Conservation (phyloP, 2,888 invertebrate genomes). For the Calameuta idolon region DNA sequence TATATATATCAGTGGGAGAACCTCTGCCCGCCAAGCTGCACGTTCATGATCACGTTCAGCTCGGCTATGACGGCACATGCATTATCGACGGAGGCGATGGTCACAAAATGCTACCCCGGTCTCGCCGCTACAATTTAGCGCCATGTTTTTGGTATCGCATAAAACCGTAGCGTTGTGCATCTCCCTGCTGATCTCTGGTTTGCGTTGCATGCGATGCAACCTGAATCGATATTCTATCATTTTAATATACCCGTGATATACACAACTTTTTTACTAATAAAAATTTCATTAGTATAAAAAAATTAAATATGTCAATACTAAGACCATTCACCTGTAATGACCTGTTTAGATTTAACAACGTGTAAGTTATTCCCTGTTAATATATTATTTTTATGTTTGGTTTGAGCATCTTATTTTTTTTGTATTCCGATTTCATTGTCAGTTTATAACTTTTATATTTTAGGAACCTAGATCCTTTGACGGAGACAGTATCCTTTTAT, state of each 20-base stretch:
- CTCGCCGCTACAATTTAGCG: too few species aligned
- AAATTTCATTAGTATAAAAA: not conserved
- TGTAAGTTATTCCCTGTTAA: slow-evolving; percentile 74
- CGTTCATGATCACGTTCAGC: too few species aligned
- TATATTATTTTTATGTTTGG: slow-evolving; percentile 17
- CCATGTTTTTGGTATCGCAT: too few species aligned
- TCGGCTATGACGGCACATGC: too few species aligned
- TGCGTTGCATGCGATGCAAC: too few species aligned
- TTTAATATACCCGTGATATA: not conserved
- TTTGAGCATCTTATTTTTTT: slow-evolving; percentile 19
- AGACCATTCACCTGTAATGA: slow-evolving; percentile 94
- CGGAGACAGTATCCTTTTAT: slow-evolving; percentile 83
- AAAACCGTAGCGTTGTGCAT: too few species aligned
- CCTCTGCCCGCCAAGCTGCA: too few species aligned
- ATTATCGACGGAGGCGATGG: too few species aligned
- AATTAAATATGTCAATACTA: slow-evolving; percentile 83
- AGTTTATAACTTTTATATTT: slow-evolving; percentile 54
- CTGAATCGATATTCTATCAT: not conserved
- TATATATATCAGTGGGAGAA: too few species aligned
- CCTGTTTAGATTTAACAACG: slow-evolving; percentile 94
- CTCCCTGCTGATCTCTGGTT: too few species aligned
- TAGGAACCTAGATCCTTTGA: slow-evolving; percentile 96
- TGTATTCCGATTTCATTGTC: slow-evolving; percentile 5
- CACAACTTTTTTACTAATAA: not conserved
- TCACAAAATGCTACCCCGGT: too few species aligned